A percentile compares a stretch with the other conserved stretches of the same genome.
Conservation (phyloP, 2,113 vertebrate genomes). For the Hoplias malabaricus region DNA sequence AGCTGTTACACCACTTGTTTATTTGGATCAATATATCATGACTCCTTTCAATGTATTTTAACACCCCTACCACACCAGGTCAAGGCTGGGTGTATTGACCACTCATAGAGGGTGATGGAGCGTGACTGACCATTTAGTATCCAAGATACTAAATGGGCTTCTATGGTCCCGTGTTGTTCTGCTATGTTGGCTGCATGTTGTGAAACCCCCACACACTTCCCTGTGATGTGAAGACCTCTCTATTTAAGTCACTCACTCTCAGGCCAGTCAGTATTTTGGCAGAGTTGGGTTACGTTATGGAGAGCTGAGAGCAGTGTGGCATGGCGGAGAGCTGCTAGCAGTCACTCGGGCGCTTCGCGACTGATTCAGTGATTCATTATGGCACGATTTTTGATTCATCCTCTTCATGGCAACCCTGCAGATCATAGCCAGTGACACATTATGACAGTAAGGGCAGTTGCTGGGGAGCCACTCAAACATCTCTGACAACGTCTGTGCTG, state of each 20-base stretch:
- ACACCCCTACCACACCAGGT: neutral
- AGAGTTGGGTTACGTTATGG: conserved; percentile 42
- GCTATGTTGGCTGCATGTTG: neutral
- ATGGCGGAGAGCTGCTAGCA: conserved; percentile 10
- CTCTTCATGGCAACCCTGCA: conserved; percentile 5
- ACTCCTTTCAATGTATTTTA: neutral
- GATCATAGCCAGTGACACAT: conserved; percentile 19
- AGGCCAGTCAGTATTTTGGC: conserved; percentile 42
- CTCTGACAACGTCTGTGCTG: neutral
- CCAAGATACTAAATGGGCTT: neutral
- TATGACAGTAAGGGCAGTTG: neutral
- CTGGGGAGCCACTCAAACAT: conserved; percentile 4
- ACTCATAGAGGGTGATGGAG: neutral
- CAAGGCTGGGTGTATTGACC: neutral
- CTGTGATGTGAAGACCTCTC: conserved; percentile 15
- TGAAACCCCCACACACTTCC: neutral
- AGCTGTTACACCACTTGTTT: neutral
- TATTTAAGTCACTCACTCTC: conserved; percentile 21
- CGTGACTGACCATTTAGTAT: neutral
- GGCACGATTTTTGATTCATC: conserved; percentile 26
- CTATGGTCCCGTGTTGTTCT: neutral
- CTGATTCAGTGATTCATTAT: conserved; percentile 22
- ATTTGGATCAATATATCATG: neutral
- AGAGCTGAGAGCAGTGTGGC: neutral
- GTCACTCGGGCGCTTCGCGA: neutral